Percentiles rank a stretch among this genome's conserved stretches.
Evolutionary conservation across 2,113 vertebrate genomes (phyloP).

Genomic region (Serinus canaria): DNA sequence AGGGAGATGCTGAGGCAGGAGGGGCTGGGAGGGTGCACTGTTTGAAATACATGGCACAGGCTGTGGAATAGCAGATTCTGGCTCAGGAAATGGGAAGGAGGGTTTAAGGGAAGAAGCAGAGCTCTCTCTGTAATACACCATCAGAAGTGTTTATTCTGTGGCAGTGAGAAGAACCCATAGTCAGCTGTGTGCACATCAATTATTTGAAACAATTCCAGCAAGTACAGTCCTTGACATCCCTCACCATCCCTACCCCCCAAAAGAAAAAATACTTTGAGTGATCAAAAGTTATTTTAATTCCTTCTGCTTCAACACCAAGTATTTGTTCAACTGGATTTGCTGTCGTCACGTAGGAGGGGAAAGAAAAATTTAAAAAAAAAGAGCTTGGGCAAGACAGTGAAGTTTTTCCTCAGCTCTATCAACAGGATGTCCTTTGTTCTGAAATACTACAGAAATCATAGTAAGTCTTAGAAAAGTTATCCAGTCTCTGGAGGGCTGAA

Average conservation of each 20-base stretch:
- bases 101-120: neutral
- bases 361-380: neutral
- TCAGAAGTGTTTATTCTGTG: conserved; percentile 53
- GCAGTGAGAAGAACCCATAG: conserved; percentile 25
- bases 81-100: neutral
- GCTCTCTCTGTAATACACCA: neutral
- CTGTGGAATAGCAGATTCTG: neutral
- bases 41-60: neutral
- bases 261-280: conserved; percentile 15
- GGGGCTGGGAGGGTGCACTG: neutral
- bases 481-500: neutral
- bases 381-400: neutral
- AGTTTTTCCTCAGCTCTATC: neutral
- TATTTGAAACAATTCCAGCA: conserved; percentile 49
- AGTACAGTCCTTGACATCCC: conserved; percentile 4
- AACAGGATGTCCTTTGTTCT: neutral
- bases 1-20: neutral
- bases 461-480: conserved; percentile 3
- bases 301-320: conserved; percentile 8
- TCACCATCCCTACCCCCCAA: neutral
- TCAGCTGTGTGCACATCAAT: neutral
- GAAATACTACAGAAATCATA: neutral
- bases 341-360: neutral
- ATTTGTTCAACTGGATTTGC: neutral
- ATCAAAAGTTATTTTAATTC: conserved; percentile 3